These are phyloP conservation scores for Ectropis crepuscularia DNA, from an alignment of 2,888 invertebrate genomes.

Conservation along the genomic window DNA sequence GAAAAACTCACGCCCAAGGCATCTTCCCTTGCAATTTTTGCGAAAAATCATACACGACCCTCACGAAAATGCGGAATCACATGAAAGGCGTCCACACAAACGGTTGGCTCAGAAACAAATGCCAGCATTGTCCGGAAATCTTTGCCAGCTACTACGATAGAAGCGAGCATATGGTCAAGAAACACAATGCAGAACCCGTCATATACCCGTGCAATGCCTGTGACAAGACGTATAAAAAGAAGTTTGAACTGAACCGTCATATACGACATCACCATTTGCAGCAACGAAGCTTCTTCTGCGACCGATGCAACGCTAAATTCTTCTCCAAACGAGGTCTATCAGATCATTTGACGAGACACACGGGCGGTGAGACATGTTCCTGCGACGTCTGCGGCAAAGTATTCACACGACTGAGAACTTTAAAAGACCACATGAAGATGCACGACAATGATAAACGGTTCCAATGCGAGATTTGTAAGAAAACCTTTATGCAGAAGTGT, in stretches of 20 bases:
- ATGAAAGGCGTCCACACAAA: constrained; percentile 77
- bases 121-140: constrained; percentile 74
- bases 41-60: constrained; percentile 80
- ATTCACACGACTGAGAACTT: constrained; percentile 63
- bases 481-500: constrained; percentile 75
- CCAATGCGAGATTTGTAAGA: constrained; percentile 75
- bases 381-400: constrained; percentile 73
- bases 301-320: constrained; percentile 75
- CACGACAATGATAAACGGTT: constrained; percentile 71
- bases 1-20: constrained; percentile 77
- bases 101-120: constrained; percentile 79
- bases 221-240: constrained; percentile 75
- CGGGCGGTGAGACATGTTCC: constrained; percentile 62
- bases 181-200: constrained; percentile 67
- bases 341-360: constrained; percentile 69
- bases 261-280: constrained; percentile 78
- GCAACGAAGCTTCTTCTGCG: constrained; percentile 71
- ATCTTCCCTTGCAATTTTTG: constrained; percentile 83
- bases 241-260: constrained; percentile 74
- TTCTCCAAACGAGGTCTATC: constrained; percentile 73
- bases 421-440: constrained; percentile 69
- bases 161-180: constrained; percentile 72
- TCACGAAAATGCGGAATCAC: constrained; percentile 76
- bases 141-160: constrained; percentile 79
- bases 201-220: constrained; percentile 77